Conservation (phyloP, 1,140 invertebrate species). For the Helicoverpa armigera region DNA sequence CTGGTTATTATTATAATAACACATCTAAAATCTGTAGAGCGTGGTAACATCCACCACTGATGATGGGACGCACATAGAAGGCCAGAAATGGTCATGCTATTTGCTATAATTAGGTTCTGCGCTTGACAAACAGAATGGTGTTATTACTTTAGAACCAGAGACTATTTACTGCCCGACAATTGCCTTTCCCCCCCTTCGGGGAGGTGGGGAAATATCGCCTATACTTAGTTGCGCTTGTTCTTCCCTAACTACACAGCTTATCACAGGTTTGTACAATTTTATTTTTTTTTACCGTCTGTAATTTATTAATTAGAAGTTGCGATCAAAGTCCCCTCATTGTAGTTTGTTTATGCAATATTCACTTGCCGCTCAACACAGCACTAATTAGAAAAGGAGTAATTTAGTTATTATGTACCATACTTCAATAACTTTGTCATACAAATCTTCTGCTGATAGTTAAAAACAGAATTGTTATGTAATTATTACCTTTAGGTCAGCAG, state of each 20-base stretch:
- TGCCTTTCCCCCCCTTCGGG: background rate
- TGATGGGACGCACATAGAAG: background rate
- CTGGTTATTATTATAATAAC: constrained; percentile 18
- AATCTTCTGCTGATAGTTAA: no score
- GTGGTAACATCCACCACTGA: background rate
- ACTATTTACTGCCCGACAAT: constrained; percentile 10
- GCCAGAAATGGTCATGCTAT: background rate
- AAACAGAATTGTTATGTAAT: no score
- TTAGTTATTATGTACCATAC: no score
- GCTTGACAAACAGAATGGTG: constrained; percentile 4
- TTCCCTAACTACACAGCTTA: constrained; percentile 18
- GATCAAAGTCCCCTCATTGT: no score
- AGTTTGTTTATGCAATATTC: no score
- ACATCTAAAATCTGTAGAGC: constrained; percentile 7
- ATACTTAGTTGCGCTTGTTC: constrained; percentile 21
- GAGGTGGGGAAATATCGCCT: background rate
- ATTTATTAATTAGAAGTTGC: no score
- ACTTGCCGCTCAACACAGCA: no score
- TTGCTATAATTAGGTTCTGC: constrained; percentile 12
- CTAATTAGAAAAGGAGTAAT: no score
- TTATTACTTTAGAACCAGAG: background rate
- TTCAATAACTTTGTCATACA: no score
- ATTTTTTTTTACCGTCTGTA: background rate
- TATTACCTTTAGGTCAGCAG: no score
- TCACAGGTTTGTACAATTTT: background rate